Evolutionary conservation across 2,113 vertebrate genomes (phyloP), one percentile per base, ranked within the genome.

Genomic region (Rhombomys opimus): DNA sequence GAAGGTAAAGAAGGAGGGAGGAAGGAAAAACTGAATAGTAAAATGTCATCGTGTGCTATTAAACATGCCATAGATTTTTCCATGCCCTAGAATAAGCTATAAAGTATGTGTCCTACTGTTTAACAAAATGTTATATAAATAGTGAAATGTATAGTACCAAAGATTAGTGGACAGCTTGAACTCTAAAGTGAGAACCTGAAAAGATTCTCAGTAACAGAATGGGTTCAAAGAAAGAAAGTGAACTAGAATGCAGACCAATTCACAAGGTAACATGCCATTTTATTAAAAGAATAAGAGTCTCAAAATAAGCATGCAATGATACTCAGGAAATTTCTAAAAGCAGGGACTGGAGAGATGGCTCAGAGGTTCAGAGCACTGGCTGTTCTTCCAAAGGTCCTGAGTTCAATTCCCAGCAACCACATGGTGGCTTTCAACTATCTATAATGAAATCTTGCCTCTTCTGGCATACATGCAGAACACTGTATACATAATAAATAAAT

Each of bases 211-310:
- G 89, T 95, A 94, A 92, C 57, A 86, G 50, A 95, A 46, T 86
- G 25, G 32, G 80, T 89, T 90, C 93, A 96, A 96, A 94, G 17
- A 93, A 27, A 94, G 73, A 75, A 93, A 93, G 77, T 59, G 80
- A 91, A 65, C 18, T 41, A 89, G 65, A 93, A 94, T 73, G 35
- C 32, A 90, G 92, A 95, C 90, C 54, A 25, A 59, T 85, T 95
- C 57, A 92, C 84, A 94, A 93, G 61, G 41, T 52, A 84, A 52
- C 41, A 94, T 96, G 93, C 89, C 0, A 72, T 23, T 23, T 57
- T 94, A 18, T 86, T 93, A 68, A 84, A 92, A 97, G 73, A 88
- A 92, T 38, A 94, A 91, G 15, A 91, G 50, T 93, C 94, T 94
- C 59, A 89, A 72, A 93, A 89, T 90, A 95, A 90, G 92, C n/a